Evolutionary conservation across 2,888 invertebrate species (phyloP).

Genomic region (Nephrotoma appendiculata): DNA sequence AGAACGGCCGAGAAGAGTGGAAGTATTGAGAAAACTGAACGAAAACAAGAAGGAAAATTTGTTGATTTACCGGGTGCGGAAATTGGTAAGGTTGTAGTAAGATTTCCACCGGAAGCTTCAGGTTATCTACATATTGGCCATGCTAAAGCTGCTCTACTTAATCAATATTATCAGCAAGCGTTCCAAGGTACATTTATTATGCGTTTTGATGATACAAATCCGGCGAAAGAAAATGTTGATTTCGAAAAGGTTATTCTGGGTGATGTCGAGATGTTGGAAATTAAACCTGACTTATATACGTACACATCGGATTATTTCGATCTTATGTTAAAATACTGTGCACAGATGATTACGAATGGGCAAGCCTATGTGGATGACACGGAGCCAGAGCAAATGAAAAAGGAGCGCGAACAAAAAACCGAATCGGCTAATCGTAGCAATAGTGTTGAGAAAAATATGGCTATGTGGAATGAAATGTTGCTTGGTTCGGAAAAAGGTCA

Average conservation of each 20-base stretch:
- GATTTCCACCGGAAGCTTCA: slow-evolving; percentile 99
- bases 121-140: slow-evolving; percentile 97
- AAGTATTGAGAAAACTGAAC: slow-evolving; percentile 26
- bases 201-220: slow-evolving; percentile 99
- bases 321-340: slow-evolving; percentile 73
- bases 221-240: slow-evolving; percentile 93
- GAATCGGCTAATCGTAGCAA: slow-evolving; percentile 77
- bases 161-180: slow-evolving; percentile 88
- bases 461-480: slow-evolving; percentile 92
- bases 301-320: slow-evolving; percentile 97
- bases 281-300: slow-evolving; percentile 84
- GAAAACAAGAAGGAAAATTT: slow-evolving; percentile 90
- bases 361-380: slow-evolving; percentile 97
- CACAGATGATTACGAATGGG: slow-evolving; percentile 69
- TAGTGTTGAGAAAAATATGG: slow-evolving; percentile 67
- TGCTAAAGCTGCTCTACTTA: slow-evolving; percentile 95
- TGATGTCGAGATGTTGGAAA: slow-evolving; percentile 79
- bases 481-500: slow-evolving; percentile 64
- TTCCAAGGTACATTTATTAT: slow-evolving; percentile 92
- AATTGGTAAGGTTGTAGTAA: slow-evolving; percentile 92
- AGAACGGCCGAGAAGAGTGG: slow-evolving; percentile 15
- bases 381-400: slow-evolving; percentile 86
- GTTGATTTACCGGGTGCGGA: slow-evolving; percentile 92
- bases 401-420: slow-evolving; percentile 75
- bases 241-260: slow-evolving; percentile 95